phyloP scores from a whole-genome alignment of 2,797 vertebrate genomes.

The Carcharodon carcharias region DNA sequence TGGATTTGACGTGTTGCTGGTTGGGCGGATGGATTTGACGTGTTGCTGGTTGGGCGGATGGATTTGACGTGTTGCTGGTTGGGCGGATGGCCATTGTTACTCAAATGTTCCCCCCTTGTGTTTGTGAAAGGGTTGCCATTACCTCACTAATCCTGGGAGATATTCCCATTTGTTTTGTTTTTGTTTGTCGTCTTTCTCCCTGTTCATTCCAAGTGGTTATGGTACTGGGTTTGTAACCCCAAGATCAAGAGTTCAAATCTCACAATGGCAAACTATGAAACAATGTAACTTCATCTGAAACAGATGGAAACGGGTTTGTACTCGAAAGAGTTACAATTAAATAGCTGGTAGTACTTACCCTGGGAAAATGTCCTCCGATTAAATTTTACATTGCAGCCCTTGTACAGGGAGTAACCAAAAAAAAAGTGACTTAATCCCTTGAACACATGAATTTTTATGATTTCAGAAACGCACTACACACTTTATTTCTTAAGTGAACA shows the following conservation, averaged over 20 bases:
- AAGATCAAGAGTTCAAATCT: too few relatives aligned
- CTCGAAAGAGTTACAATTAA: too few relatives aligned
- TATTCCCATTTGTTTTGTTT: background rate
- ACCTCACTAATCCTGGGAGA: background rate
- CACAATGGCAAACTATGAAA: too few relatives aligned
- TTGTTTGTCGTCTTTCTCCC: background rate
- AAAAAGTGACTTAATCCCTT: background rate
- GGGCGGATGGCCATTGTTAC: background rate
- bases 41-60: too few relatives aligned
- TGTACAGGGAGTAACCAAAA: background rate
- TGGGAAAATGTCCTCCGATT: background rate
- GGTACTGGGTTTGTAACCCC: too few relatives aligned
- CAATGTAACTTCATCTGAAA: too few relatives aligned
- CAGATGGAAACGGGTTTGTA: too few relatives aligned
- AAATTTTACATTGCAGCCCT: background rate
- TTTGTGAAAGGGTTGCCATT: background rate
- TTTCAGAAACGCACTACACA: background rate
- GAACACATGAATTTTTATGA: background rate
- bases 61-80: too few relatives aligned
- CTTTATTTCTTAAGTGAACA: background rate
- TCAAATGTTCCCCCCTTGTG: background rate
- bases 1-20: too few relatives aligned
- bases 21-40: too few relatives aligned
- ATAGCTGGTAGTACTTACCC: background rate
- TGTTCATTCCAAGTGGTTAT: too few relatives aligned